Evolutionary conservation across 2,113 vertebrate species (phyloP).

Genomic region (Podiceps cristatus): DNA sequence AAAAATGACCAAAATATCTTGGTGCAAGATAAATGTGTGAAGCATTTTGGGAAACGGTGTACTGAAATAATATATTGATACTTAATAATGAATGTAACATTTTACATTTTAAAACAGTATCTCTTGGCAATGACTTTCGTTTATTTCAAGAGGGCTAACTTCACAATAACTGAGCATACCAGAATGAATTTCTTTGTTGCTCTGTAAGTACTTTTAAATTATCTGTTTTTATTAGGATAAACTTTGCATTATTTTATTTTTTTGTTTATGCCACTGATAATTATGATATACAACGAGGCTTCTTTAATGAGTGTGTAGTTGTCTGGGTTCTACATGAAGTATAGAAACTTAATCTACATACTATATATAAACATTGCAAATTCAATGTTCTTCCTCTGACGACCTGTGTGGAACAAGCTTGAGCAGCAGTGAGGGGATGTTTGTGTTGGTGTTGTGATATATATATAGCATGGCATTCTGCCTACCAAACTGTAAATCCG

Average conservation of each 20-base stretch:
- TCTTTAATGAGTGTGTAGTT: not conserved
- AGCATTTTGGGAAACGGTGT: not conserved
- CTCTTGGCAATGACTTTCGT: slow-evolving; percentile 97
- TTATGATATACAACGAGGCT: not conserved
- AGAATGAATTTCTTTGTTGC: slow-evolving; percentile 94
- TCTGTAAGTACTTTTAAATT: slow-evolving; percentile 86
- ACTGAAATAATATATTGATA: slow-evolving; percentile 25
- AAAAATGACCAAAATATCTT: not conserved
- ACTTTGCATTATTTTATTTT: not conserved
- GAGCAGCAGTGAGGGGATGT: not conserved
- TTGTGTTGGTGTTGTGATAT: not conserved
- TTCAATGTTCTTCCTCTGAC: not conserved
- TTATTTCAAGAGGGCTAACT: slow-evolving; percentile 96
- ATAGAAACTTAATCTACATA: not conserved
- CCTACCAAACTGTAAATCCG: not conserved
- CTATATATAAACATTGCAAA: not conserved
- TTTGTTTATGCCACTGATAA: not conserved
- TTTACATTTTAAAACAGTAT: slow-evolving; percentile 84
- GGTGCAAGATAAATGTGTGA: not conserved
- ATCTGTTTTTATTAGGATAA: slow-evolving; percentile 10
- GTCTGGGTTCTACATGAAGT: not conserved
- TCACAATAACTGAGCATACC: slow-evolving; percentile 87
- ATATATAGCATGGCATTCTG: not conserved
- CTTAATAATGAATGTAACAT: slow-evolving; percentile 42
- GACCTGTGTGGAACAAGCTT: not conserved